Percentiles rank a stretch among this genome's conserved stretches.
Conservation (phyloP, 2,113 vertebrate genomes). For the Myiopsitta monachus region DNA sequence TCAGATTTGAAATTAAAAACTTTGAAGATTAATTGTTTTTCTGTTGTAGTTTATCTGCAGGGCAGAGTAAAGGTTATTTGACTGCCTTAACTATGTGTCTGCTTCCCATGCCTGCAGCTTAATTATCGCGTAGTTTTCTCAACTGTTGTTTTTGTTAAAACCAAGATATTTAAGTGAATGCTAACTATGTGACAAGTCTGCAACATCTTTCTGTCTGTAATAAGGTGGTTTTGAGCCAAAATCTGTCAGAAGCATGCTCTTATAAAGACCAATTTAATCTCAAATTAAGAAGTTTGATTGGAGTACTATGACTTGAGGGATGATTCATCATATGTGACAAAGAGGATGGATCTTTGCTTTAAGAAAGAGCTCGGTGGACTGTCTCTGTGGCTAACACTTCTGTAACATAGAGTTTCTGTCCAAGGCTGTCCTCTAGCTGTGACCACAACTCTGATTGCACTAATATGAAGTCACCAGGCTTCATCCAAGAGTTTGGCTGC, state of each 20-base stretch:
- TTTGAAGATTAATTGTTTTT: background rate
- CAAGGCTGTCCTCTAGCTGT: background rate
- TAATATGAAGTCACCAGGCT: fast-evolving
- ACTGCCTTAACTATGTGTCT: background rate
- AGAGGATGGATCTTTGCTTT: background rate
- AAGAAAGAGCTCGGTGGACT: background rate
- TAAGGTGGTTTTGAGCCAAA: constrained; percentile 13
- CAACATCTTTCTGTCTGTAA: background rate
- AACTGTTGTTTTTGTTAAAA: constrained; percentile 47
- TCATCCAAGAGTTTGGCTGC: background rate
- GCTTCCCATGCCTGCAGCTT: constrained; percentile 13
- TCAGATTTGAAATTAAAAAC: background rate
- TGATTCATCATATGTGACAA: background rate
- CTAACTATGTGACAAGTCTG: constrained; percentile 15
- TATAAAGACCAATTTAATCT: background rate
- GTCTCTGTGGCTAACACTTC: constrained; percentile 8
- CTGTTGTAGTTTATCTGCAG: background rate
- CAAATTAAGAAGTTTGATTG: background rate
- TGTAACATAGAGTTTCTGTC: background rate
- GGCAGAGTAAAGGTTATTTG: constrained; percentile 25
- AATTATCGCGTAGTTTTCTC: constrained; percentile 35
- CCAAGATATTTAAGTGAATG: constrained; percentile 32
- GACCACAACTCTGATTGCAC: background rate
- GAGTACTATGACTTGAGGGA: background rate
- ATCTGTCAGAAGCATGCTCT: background rate